Conservation (phyloP, 2,797 vertebrate species). For the Phrynocephalus guinanensis region DNA sequence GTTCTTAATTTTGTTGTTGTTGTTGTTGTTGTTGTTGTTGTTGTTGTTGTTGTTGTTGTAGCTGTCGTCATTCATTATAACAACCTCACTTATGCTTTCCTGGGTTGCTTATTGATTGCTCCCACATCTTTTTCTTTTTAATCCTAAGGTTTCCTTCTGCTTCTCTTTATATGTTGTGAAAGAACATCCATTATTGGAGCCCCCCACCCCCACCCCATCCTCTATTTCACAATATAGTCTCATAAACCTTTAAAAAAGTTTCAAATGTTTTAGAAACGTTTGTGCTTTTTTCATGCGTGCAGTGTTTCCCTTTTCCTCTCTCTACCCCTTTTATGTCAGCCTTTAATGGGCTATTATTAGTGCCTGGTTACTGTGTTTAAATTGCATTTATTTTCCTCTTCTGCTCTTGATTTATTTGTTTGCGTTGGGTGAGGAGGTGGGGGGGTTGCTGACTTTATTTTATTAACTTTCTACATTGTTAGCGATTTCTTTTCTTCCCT, state of each 20-base stretch:
- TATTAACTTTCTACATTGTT: neutral
- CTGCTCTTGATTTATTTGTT: neutral
- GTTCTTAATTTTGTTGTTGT: neutral
- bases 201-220: too few species aligned
- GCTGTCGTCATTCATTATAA: neutral
- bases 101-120: neutral
- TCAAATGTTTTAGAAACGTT: neutral
- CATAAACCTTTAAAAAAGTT: neutral
- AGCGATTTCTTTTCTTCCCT: neutral
- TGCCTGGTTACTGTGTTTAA: neutral
- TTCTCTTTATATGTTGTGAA: neutral
- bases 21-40: neutral
- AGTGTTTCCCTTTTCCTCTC: too few species aligned
- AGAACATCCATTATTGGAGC: neutral
- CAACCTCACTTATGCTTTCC: conserved; percentile 1
- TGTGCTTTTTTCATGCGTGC: neutral
- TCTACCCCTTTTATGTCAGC: neutral
- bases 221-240: neutral
- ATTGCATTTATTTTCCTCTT: neutral
- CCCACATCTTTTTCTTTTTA: neutral
- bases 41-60: neutral
- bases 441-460: neutral
- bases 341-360: neutral
- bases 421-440: neutral
- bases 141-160: neutral